Base-by-base conservation (phyloP, 1,140 invertebrate species). In the Lerema accius region DNA sequence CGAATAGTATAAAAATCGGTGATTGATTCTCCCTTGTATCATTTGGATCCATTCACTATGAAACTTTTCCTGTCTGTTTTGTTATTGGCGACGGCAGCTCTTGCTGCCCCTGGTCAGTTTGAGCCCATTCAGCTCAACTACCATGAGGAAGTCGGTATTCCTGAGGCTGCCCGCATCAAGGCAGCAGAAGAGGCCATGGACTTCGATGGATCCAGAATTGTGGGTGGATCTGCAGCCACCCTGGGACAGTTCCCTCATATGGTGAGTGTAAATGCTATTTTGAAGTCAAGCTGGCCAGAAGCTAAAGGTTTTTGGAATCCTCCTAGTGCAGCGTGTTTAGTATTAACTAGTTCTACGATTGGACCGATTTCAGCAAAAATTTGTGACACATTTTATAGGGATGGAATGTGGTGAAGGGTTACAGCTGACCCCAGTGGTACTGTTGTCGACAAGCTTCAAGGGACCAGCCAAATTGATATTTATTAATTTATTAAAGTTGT, bases 131-230 rank as follows among this genome's bases (percentile, higher is more conserved):
- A 17, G 9, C 4, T 4, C 14, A 13, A 60, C 28, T 59, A 65
- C 32, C 63, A 65, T 14, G 39, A 46, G 4, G 23, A 13, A 13
- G n/a, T 26, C 4, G 26, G 46, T 9, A 32, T 49, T 4, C 23
- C 26, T 0, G 48, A 53, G 10, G 59, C 58, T 0, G 37, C 35
- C 1, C 51, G 59, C 10, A 69, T 69, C 43, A 63, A 60, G 40
- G 28, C 17, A 0, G 39, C 48, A 3, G 67, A 69, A 11, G 45
- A 61, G 14, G 49, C 61, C 9, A 16, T 43, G 39, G 67, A 69
- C 55, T 69, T 69, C 39, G 66, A 67, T 35, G 66, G 66, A 15
- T 11, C 40, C 28, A 65, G 67, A 17, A 69, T 69, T 28, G 26
- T 46, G 0, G 63, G 63, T 2, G 67, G 62, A 32, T 16, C 26